Conservation (phyloP, 1,140 invertebrate genomes). For the Drosophila melanica region DNA sequence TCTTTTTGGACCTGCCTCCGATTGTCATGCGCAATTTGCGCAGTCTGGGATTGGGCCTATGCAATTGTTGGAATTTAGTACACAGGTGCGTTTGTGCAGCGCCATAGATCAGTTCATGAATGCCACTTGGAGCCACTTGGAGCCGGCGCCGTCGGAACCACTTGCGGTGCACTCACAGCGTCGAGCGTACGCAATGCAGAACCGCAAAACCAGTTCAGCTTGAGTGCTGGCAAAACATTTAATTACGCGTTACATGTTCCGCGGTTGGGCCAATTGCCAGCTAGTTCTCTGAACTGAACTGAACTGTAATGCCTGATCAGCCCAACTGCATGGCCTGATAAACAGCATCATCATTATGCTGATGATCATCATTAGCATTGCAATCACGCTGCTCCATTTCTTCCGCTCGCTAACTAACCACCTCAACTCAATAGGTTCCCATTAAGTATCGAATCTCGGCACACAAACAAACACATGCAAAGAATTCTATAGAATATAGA, state of each 20-base stretch:
- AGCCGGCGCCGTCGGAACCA: slow-evolving; percentile 1
- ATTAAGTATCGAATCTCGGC: neutral
- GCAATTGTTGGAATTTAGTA: slow-evolving; percentile 41
- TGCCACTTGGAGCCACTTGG: slow-evolving; percentile 8
- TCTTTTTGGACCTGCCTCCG: slow-evolving; percentile 18
- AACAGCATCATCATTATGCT: slow-evolving; percentile 11
- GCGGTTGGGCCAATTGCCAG: slow-evolving; percentile 28
- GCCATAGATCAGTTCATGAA: neutral
- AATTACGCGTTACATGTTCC: slow-evolving; percentile 41
- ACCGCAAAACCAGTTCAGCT: slow-evolving; percentile 51
- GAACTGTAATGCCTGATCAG: slow-evolving; percentile 33
- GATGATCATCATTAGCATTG: slow-evolving; percentile 6
- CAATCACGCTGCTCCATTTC: slow-evolving; percentile 3
- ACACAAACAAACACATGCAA: neutral
- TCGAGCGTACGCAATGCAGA: slow-evolving; percentile 50
- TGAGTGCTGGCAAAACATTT: slow-evolving; percentile 42
- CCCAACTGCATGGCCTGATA: slow-evolving; percentile 34
- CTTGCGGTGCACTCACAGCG: slow-evolving; percentile 22
- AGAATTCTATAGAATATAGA: neutral
- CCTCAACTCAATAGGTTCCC: slow-evolving; percentile 1
- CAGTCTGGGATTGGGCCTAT: slow-evolving; percentile 2
- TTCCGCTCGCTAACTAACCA: neutral
- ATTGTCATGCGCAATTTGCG: slow-evolving; percentile 49
- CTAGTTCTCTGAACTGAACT: slow-evolving; percentile 6
- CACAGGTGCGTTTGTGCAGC: slow-evolving; percentile 53